These are phyloP conservation scores for Pocillopora damicornis DNA, from an alignment of 64 coral and sea anemone genomes.

Conservation along the genomic window DNA sequence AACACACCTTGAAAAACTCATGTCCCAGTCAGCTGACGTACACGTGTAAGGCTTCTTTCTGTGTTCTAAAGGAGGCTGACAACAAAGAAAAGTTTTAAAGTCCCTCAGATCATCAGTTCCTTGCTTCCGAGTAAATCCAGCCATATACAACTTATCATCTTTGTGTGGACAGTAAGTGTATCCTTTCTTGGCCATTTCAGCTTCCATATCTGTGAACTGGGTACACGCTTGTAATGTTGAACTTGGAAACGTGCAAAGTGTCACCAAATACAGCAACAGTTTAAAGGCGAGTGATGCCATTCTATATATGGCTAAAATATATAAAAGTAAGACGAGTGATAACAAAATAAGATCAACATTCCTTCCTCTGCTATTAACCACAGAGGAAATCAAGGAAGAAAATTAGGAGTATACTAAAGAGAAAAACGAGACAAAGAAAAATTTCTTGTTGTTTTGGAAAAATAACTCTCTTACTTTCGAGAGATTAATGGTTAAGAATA, in stretches of 20 bases:
- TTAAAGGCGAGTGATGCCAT: background rate
- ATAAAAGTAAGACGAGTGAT: too few species aligned
- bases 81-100: background rate
- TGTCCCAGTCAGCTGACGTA: slow-evolving; percentile 20
- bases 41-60: background rate
- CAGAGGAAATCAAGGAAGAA: too few species aligned
- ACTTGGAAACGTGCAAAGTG: background rate
- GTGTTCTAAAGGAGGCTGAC: background rate
- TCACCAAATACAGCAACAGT: background rate
- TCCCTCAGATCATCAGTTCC: background rate
- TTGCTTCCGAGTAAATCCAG: background rate
- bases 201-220: background rate
- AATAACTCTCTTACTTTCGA: too few species aligned
- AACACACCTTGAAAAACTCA: slow-evolving; percentile 12
- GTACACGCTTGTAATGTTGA: slow-evolving; percentile 2
- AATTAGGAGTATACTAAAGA: too few species aligned
- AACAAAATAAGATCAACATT: too few species aligned
- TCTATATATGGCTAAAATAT: too few species aligned
- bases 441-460: too few species aligned
- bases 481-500: too few species aligned
- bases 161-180: background rate
- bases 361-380: too few species aligned
- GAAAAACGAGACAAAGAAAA: too few species aligned
- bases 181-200: slow-evolving; percentile 5
- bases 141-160: background rate